phyloP scores from a whole-genome alignment of 2,113 vertebrate species.

The Chionis minor region DNA sequence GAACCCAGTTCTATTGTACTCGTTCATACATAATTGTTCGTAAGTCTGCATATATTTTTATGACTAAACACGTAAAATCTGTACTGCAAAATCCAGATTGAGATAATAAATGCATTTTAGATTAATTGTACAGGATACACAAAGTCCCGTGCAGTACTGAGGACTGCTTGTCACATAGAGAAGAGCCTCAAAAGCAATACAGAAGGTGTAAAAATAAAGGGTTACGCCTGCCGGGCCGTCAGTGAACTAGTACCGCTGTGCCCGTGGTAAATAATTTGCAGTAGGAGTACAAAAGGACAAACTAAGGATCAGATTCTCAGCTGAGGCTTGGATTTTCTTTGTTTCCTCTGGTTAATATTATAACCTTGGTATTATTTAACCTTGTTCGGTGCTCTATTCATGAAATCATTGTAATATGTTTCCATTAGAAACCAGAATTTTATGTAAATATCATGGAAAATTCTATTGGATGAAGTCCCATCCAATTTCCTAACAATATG shows the following conservation, averaged over 20 bases:
- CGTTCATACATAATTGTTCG: background rate
- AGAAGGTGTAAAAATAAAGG: background rate
- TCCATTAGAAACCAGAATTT: background rate
- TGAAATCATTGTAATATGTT: background rate
- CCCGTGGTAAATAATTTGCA: background rate
- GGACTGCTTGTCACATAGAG: background rate
- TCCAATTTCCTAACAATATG: background rate
- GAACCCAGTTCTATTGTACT: background rate
- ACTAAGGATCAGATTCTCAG: background rate
- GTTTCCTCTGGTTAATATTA: background rate
- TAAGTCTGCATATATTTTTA: background rate
- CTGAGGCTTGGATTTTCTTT: background rate
- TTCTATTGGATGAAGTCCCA: background rate
- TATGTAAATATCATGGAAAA: background rate
- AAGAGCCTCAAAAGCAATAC: background rate
- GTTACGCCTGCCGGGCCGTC: background rate
- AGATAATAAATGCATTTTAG: background rate
- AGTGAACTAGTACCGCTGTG: background rate
- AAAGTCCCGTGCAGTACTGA: background rate
- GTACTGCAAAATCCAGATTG: background rate
- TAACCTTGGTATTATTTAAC: background rate
- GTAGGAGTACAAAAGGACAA: background rate
- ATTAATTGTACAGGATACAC: background rate
- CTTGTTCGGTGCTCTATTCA: background rate
- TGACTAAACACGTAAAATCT: background rate